phyloP scores from a whole-genome alignment of 1,140 invertebrate species.

The Dryas iulia region DNA sequence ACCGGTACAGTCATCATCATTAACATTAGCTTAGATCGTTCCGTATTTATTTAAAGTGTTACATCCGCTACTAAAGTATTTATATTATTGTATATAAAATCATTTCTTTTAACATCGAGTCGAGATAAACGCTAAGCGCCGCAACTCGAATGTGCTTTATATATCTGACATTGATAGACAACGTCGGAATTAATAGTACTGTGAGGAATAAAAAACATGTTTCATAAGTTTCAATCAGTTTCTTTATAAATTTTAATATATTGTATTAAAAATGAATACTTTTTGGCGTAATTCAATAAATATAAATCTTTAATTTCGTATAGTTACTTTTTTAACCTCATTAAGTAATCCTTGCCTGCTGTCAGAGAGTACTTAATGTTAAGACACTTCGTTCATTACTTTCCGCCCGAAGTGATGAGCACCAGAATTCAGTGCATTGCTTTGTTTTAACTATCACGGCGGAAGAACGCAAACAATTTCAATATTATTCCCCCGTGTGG shows the following conservation, averaged over 20 bases:
- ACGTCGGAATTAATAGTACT: slow-evolving; percentile 31
- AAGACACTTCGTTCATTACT: too few relatives aligned
- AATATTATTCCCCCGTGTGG: too few relatives aligned
- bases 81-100: slow-evolving; percentile 37
- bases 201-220: neutral
- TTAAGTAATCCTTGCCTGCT: too few relatives aligned
- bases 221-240: neutral
- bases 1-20: slow-evolving; percentile 45
- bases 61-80: slow-evolving; percentile 42
- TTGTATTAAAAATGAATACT: neutral
- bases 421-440: too few relatives aligned
- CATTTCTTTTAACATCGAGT: slow-evolving; percentile 25
- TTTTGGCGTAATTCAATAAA: neutral
- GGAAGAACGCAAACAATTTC: too few relatives aligned
- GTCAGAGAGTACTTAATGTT: too few relatives aligned
- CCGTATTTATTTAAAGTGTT: slow-evolving; percentile 44
- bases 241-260: neutral
- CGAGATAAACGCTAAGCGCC: slow-evolving; percentile 20
- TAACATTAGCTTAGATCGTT: slow-evolving; percentile 34
- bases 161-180: slow-evolving; percentile 39
- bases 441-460: too few relatives aligned
- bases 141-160: slow-evolving; percentile 21
- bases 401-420: too few relatives aligned
- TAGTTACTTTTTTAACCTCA: too few relatives aligned
- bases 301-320: too few relatives aligned